Conservation (phyloP, 2,797 vertebrate genomes). For the Rhabdomys pumilio region DNA sequence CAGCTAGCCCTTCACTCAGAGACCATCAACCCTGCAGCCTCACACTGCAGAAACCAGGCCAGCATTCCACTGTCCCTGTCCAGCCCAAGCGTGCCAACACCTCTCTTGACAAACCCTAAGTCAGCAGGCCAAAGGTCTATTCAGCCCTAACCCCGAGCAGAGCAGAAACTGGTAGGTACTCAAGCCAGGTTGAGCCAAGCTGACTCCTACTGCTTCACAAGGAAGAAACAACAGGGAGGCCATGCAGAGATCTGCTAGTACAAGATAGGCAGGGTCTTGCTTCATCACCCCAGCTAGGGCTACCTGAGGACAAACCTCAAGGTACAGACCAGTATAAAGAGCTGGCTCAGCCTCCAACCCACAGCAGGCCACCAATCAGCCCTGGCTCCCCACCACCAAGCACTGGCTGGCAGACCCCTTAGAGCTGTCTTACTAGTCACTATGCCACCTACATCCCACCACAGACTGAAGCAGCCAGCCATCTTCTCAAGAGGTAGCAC, state of each 20-base stretch:
- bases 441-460: accelerated
- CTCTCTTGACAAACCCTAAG: not conserved
- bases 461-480: accelerated
- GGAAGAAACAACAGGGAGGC: not conserved
- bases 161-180: not conserved
- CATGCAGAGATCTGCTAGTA: not conserved
- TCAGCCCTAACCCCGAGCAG: not conserved
- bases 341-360: not conserved
- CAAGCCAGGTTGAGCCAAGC: not conserved
- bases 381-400: not conserved
- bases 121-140: not conserved
- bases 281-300: accelerated
- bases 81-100: not conserved
- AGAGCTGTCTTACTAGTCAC: not conserved
- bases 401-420: accelerated
- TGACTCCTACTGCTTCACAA: not conserved
- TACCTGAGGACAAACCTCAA: not conserved
- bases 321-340: not conserved
- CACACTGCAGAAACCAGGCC: not conserved
- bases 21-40: not conserved
- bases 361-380: not conserved
- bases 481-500: not conserved
- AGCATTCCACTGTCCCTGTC: not conserved
- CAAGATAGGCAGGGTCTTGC: not conserved
- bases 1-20: not conserved